A percentile compares a stretch with the other conserved stretches of the same genome.
Conservation (phyloP, 2,888 invertebrate genomes). For the Pteria penguin region DNA sequence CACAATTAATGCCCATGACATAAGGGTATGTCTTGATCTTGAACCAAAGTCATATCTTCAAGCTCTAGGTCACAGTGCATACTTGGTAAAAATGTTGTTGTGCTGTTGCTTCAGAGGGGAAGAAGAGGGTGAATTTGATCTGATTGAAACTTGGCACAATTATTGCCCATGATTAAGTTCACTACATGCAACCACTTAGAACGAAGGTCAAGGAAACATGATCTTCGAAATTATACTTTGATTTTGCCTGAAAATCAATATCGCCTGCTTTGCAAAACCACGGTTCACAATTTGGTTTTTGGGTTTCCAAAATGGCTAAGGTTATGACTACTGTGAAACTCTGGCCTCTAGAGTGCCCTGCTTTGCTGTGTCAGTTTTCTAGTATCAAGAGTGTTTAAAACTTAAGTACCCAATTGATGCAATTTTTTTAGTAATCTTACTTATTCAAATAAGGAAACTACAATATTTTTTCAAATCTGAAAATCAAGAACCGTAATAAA, state of each 20-base stretch:
- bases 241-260: not conserved
- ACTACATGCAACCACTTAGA: not conserved
- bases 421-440: not conserved
- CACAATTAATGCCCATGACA: not conserved
- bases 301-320: not conserved
- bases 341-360: not conserved
- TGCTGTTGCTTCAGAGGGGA: not conserved
- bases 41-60: not conserved
- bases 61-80: not conserved
- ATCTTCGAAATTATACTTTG: not conserved
- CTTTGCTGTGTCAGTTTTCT: too few relatives aligned
- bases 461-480: not conserved
- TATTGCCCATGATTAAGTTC: not conserved
- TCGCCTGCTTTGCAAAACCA: too few relatives aligned
- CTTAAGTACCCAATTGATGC: not conserved
- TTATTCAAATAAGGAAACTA: not conserved
- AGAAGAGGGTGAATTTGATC: not conserved
- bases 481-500: not conserved
- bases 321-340: not conserved
- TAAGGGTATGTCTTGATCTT: not conserved
- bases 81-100: not conserved
- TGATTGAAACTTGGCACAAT: not conserved
- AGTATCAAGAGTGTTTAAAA: not conserved
- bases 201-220: not conserved
- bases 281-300: not conserved